Percentiles rank a stretch among this genome's conserved stretches.
These are phyloP conservation scores for Myotis daubentonii DNA, from an alignment of 2,797 vertebrate species.

Conservation along the genomic window DNA sequence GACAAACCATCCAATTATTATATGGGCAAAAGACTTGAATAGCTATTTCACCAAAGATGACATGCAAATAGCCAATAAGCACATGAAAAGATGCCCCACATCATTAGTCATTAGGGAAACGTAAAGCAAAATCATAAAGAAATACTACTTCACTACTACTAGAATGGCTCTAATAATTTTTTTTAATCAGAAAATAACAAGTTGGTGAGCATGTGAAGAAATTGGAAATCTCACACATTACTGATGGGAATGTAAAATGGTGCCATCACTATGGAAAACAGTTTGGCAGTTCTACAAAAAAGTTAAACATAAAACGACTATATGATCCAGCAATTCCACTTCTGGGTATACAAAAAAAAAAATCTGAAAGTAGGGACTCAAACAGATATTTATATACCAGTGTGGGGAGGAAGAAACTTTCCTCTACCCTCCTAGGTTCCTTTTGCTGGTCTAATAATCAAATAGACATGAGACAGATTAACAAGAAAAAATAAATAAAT, in stretches of 20 bases:
- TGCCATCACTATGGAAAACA: not conserved
- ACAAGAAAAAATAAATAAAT: not conserved
- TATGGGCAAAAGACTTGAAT: not conserved
- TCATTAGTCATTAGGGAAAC: not conserved
- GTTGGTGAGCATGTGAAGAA: not conserved
- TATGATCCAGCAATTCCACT: not conserved
- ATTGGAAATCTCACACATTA: not conserved
- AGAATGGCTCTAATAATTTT: not conserved
- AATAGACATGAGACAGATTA: not conserved
- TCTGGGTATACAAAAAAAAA: not conserved
- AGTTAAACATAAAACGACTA: not conserved
- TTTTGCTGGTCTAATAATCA: not conserved
- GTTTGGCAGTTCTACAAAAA: not conserved
- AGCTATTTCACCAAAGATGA: not conserved
- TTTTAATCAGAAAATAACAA: slow-evolving; percentile 25
- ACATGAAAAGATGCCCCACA: not conserved
- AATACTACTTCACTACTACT: not conserved
- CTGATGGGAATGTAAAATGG: not conserved
- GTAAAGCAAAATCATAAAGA: slow-evolving; percentile 17
- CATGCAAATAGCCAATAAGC: not conserved
- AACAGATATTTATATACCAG: not conserved
- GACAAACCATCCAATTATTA: not conserved
- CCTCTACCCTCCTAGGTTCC: not conserved
- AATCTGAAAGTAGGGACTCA: not conserved
- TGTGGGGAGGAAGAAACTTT: not conserved